These are phyloP conservation scores for Drosophila kikkawai DNA, from an alignment of 1,140 invertebrate species.

Conservation along the genomic window DNA sequence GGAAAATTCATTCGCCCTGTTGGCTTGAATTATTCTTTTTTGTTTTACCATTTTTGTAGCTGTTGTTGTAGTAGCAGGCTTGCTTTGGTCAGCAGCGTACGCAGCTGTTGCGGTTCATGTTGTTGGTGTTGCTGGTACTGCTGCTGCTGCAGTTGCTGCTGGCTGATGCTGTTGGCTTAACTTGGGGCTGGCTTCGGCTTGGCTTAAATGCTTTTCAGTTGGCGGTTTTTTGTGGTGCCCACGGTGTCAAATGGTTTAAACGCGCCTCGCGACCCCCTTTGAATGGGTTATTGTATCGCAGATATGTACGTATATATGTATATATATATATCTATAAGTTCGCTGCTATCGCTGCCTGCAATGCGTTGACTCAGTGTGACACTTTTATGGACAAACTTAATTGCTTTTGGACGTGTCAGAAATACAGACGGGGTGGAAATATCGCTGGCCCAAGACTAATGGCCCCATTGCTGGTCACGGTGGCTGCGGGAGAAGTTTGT, in stretches of 20 bases:
- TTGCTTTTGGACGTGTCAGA: constrained; percentile 70
- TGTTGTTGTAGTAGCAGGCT: constrained; percentile 37
- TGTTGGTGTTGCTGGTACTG: constrained; percentile 37
- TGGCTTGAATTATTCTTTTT: constrained; percentile 31
- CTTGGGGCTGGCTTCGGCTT: constrained; percentile 59
- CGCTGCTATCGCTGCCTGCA: constrained; percentile 35
- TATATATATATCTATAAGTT: constrained; percentile 31
- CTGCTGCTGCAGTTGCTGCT: constrained; percentile 46
- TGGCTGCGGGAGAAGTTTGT: constrained; percentile 12
- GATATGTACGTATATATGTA: not conserved
- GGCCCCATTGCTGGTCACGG: constrained; percentile 11
- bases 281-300: constrained; percentile 50
- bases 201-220: constrained; percentile 64
- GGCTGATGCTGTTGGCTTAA: constrained; percentile 64
- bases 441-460: constrained; percentile 38
- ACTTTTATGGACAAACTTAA: constrained; percentile 78
- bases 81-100: constrained; percentile 58
- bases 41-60: constrained; percentile 26
- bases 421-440: constrained; percentile 26
- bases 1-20: constrained; percentile 67
- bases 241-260: constrained; percentile 77
- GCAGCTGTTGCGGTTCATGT: constrained; percentile 63
- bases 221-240: constrained; percentile 32
- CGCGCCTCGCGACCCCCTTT: constrained; percentile 50
- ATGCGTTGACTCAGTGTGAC: constrained; percentile 63